phyloP scores from a whole-genome alignment of 2,113 vertebrate genomes.

The Pontoporia blainvillei region DNA sequence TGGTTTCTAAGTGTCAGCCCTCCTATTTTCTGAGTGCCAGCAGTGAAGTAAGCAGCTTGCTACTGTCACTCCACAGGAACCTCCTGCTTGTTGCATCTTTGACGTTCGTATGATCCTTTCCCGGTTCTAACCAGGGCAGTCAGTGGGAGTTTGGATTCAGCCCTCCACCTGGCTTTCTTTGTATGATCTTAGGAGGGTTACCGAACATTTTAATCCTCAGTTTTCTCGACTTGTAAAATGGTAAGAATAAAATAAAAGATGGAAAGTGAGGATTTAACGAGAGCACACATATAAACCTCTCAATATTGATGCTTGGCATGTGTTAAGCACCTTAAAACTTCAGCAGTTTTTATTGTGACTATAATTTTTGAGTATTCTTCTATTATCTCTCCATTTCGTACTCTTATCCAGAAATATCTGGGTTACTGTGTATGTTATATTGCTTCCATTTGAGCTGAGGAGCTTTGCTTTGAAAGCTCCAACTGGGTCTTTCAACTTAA shows the following conservation, averaged over 20 bases:
- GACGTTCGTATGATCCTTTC: background rate
- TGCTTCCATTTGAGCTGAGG: background rate
- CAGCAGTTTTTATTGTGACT: background rate
- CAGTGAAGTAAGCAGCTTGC: too few species aligned
- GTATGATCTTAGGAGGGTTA: background rate
- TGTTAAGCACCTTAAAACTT: background rate
- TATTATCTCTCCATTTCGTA: background rate
- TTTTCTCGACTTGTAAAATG: background rate
- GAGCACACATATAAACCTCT: background rate
- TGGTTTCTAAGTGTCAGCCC: background rate
- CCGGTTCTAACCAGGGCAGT: background rate
- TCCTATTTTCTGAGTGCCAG: background rate
- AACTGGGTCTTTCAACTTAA: background rate
- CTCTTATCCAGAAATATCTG: background rate
- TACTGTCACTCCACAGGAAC: background rate
- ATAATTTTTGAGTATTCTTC: background rate
- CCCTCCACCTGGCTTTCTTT: background rate
- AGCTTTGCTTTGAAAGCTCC: background rate
- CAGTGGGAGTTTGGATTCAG: too few species aligned
- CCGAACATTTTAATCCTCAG: too few species aligned
- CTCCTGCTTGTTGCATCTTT: background rate
- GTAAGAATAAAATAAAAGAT: background rate
- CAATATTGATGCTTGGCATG: fast-evolving
- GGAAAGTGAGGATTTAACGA: background rate
- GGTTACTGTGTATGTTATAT: background rate